Evolutionary conservation across 2,113 vertebrate species (phyloP), one percentile per base, ranked within the genome.

Genomic region (Xiphophorus couchianus): DNA sequence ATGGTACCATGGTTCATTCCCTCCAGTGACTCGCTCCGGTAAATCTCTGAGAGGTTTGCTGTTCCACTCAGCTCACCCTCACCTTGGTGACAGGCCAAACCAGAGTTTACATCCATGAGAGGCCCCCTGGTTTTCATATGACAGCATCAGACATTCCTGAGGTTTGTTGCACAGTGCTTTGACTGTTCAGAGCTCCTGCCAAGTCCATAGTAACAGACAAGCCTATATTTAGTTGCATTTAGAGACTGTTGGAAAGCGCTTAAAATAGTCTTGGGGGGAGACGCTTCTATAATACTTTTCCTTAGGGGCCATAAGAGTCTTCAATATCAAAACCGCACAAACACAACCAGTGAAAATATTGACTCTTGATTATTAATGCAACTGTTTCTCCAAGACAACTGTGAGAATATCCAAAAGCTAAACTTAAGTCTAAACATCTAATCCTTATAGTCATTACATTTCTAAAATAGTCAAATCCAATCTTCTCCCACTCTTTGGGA

Each of bases 211-310:
- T 73, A 89, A 92, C 88, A 87, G 80, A 89, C 84, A 69, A 73
- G 84, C 79, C 90, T 94, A 92, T 94, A 93, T 94, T 93, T 93
- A 94, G 92, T 35, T 11, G 28, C 80, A 76, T 85, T 89, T 88
- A 84, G 28, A 62, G 76, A 61, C 81, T 65, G 71, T 61, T 67
- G 89, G 90, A 90, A 87, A 88, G 69, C 2, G 66, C 90, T 82
- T 89, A 78, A 93, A 93, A 92, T 94, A 93, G 90, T 88, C 25
- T 76, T 63, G 15, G 68, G 15, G 77, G 87, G 88, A 89, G 78
- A 88, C 86, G 73, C 82, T 72, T 84, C 67, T 76, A 71, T 83
- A 84, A 81, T 65, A 61, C 31, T 66, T 69, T 75, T 71, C 73
- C 66, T 73, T 67, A 44, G 80, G 85, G 83, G 83, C 74, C 80